phyloP scores from a whole-genome alignment of 2,113 vertebrate species.

The Trochalopteron elliotii region DNA sequence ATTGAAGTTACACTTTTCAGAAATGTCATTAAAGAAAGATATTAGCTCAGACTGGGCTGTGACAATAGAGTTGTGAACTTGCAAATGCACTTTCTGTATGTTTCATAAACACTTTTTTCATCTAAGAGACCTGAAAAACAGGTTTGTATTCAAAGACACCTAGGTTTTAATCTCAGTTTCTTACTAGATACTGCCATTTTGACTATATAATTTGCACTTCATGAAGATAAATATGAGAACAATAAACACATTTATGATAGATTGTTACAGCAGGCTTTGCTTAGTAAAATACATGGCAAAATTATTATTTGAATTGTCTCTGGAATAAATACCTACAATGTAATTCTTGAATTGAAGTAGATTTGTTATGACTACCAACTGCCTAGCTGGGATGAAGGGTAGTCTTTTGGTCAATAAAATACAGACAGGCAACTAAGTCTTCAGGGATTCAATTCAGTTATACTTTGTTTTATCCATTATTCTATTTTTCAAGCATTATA shows the following conservation, averaged over 20 bases:
- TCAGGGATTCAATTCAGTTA: neutral
- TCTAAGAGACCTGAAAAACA: neutral
- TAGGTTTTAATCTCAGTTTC: neutral
- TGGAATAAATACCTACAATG: neutral
- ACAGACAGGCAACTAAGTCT: neutral
- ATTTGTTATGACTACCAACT: neutral
- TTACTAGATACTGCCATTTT: neutral
- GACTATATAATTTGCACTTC: neutral
- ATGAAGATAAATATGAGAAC: neutral
- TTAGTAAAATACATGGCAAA: neutral
- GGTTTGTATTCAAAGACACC: neutral
- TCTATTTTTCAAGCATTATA: neutral
- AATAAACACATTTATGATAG: neutral
- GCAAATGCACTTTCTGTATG: neutral
- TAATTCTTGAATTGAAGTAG: neutral
- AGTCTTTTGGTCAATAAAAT: neutral
- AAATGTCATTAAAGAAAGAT: constrained; percentile 27
- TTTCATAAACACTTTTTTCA: neutral
- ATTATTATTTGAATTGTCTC: neutral
- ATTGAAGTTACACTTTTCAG: neutral
- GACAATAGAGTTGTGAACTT: neutral
- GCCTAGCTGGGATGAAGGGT: neutral
- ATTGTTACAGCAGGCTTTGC: neutral
- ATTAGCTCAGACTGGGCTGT: neutral
- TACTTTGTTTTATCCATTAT: neutral